Evolutionary conservation across 2,888 invertebrate species (phyloP), one percentile per base, ranked within the genome.

Genomic region (Crioceris asparagi): DNA sequence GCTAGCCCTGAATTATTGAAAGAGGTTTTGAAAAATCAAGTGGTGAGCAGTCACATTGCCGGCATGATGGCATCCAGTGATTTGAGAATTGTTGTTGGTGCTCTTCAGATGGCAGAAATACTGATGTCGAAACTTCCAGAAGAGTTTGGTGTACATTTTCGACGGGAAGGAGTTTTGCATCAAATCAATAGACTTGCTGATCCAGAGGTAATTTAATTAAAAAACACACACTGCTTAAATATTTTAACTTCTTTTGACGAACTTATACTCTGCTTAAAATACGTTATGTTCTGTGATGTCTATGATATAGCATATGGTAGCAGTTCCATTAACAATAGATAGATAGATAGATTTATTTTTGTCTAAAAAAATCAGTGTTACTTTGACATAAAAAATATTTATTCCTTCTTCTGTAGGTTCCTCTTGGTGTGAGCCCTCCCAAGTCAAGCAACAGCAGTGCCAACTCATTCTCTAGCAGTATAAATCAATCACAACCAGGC

Each of bases 41-140:
- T 87, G 47, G 90, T 93, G 38, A 90, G 91, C 43, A 94, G 94
- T 53, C 94, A 97, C 65, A 90, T 97, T 59, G 96, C 96, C 18
- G 93, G 93, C 40, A 97, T 97, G 94, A 79, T 97, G 77, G 93
- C 94, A 1, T 94, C 94, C 3, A 87, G 83, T 61, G 97, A 97
- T 69, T 72, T 97, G 44, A 80, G 93, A 56, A 93, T 97, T 57
- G 92, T 96, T 29, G 94, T 97, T 32, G 93, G 93, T 36, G 93
- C 96, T 27, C 70, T 97, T 35, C 97, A 98, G 68, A 85, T 98
- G 77, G 92, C 93, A 4, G 90, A 92, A 64, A 90, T 97, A 51
- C 69, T 98, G 43, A 93, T 97, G 88, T 85, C 88, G 63, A 93
- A 96, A 57, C 68, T 98, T 52, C 93, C 96, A 0, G 86, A 93